These are phyloP conservation scores for Ornithoptera priamus DNA, from an alignment of 2,888 invertebrate genomes.

Conservation along the genomic window DNA sequence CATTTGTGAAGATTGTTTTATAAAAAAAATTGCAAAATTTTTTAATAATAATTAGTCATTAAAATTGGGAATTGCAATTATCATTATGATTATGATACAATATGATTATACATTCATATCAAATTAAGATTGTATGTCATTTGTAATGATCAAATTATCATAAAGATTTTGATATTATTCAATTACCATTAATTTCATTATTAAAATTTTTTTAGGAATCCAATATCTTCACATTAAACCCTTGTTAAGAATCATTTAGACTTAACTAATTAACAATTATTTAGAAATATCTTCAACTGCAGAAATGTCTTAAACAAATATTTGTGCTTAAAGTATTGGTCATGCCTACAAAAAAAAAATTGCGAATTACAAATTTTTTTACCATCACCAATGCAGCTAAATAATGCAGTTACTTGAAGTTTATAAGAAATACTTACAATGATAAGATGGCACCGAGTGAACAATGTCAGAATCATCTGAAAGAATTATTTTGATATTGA, in stretches of 20 bases:
- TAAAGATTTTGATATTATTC: not conserved
- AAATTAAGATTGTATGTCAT: too few relatives aligned
- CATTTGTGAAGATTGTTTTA: too few relatives aligned
- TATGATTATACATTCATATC: too few relatives aligned
- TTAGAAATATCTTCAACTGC: not conserved
- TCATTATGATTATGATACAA: too few relatives aligned
- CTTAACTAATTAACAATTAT: not conserved
- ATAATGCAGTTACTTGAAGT: constrained; percentile 7
- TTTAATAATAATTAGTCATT: too few relatives aligned
- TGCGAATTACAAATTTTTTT: not conserved
- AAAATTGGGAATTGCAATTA: too few relatives aligned
- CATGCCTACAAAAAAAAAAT: not conserved
- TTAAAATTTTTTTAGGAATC: not conserved
- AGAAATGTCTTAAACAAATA: too few relatives aligned
- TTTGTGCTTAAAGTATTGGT: not conserved
- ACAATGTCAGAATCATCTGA: constrained; percentile 72
- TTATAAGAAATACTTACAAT: constrained; percentile 59
- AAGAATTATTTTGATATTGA: constrained; percentile 60
- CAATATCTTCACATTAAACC: too few relatives aligned
- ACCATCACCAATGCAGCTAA: constrained; percentile 9
- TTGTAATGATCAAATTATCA: not conserved
- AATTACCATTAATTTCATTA: not conserved
- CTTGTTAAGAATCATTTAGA: too few relatives aligned
- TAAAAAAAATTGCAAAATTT: too few relatives aligned
- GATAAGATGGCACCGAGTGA: constrained; percentile 60